Percentiles rank a stretch among this genome's conserved stretches.
phyloP scores from a whole-genome alignment of 2,888 invertebrate genomes.

The Apoderus coryli region DNA sequence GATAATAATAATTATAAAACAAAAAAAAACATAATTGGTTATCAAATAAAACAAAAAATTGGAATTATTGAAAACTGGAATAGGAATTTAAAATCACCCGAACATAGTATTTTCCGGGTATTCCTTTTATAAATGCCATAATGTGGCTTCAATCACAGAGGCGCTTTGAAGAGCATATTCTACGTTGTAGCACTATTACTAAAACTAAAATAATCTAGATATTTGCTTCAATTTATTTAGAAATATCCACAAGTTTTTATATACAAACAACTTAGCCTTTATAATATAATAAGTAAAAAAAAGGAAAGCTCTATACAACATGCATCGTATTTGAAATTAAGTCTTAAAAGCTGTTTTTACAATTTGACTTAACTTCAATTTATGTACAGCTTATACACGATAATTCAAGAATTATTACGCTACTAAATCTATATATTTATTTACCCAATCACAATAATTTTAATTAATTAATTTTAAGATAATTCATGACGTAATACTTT shows the following conservation, averaged over 20 bases:
- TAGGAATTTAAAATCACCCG: constrained; percentile 19
- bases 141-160: constrained; percentile 32
- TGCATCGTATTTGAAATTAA: too few relatives aligned
- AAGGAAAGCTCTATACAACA: constrained; percentile 29
- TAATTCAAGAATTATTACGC: constrained; percentile 13
- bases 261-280: too few relatives aligned
- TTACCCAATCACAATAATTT: too few relatives aligned
- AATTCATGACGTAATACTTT: too few relatives aligned
- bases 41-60: too few relatives aligned
- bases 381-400: constrained; percentile 15
- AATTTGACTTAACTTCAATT: constrained; percentile 11
- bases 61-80: constrained; percentile 32
- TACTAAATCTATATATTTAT: too few relatives aligned
- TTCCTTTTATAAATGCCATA: constrained; percentile 28
- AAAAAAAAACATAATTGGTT: too few relatives aligned
- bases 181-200: constrained; percentile 18
- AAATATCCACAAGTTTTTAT: too few relatives aligned
- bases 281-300: constrained; percentile 22
- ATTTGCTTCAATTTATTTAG: constrained; percentile 33
- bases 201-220: constrained; percentile 25
- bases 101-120: constrained; percentile 24
- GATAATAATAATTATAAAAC: constrained; percentile 23
- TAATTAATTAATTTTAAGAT: too few relatives aligned
- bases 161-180: constrained; percentile 33
- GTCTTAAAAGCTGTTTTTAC: too few relatives aligned